Evolutionary conservation across 2,797 vertebrate genomes (phyloP).

Genomic region (Sebastolobus altivelis): DNA sequence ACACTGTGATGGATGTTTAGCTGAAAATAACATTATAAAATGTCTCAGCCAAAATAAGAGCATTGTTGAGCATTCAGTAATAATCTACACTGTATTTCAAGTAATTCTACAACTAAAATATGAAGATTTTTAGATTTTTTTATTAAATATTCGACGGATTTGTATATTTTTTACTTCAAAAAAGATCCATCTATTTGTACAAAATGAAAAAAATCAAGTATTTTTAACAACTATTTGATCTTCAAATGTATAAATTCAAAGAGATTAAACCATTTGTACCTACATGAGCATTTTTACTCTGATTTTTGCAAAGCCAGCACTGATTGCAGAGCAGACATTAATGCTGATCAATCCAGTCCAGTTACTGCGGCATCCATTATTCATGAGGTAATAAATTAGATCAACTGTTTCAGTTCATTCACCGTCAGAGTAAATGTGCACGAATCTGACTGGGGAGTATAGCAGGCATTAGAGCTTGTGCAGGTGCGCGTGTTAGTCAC

Average conservation of each 20-base stretch:
- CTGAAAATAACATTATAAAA: constrained; percentile 10
- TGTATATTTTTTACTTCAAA: constrained; percentile 35
- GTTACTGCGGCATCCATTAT: constrained; percentile 76
- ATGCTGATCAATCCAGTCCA: constrained; percentile 64
- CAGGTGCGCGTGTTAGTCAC: constrained; percentile 66
- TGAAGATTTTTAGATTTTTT: constrained; percentile 13
- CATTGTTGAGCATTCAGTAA: constrained; percentile 2
- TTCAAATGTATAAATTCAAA: constrained; percentile 8
- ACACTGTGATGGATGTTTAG: background rate
- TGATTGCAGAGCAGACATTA: constrained; percentile 55
- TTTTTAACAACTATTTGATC: background rate
- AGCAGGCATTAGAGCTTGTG: constrained; percentile 42
- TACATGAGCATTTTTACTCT: constrained; percentile 32
- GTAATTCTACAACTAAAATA: constrained; percentile 15
- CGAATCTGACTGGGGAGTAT: constrained; percentile 38
- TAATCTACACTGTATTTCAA: constrained; percentile 3
- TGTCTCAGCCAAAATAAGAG: background rate
- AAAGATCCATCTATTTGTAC: background rate
- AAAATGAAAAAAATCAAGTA: background rate
- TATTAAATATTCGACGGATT: constrained; percentile 4
- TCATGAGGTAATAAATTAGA: constrained; percentile 76
- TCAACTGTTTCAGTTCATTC: constrained; percentile 67
- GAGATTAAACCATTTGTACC: constrained; percentile 45
- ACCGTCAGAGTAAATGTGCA: constrained; percentile 41
- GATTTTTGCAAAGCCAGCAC: constrained; percentile 42